These are phyloP conservation scores for Bhutanitis thaidina DNA, from an alignment of 2,888 invertebrate genomes.

Conservation along the genomic window DNA sequence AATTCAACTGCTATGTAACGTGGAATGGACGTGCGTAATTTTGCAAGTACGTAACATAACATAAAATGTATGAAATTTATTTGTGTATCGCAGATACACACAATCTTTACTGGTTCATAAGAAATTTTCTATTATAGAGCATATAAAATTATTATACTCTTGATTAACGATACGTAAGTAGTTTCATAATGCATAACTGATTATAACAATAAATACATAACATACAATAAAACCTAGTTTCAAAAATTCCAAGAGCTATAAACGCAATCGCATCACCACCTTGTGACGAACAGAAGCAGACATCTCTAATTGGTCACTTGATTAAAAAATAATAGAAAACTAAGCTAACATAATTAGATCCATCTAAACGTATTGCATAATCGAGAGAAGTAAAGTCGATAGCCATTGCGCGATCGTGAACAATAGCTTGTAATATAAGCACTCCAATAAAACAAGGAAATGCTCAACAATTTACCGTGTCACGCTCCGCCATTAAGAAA, in stretches of 20 bases:
- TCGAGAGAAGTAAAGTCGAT: background rate
- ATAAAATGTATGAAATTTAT: too few species aligned
- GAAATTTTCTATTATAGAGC: too few species aligned
- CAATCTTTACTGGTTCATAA: too few species aligned
- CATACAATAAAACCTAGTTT: too few species aligned
- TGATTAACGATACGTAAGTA: too few species aligned
- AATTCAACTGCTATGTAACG: constrained; percentile 45
- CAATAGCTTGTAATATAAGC: background rate
- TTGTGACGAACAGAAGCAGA: too few species aligned
- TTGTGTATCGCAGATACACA: too few species aligned
- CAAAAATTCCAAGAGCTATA: too few species aligned
- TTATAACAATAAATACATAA: too few species aligned
- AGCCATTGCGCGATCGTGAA: background rate
- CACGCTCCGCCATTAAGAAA: background rate
- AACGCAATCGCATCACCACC: too few species aligned
- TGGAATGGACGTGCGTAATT: constrained; percentile 29
- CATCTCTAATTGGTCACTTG: too few species aligned
- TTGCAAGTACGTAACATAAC: background rate
- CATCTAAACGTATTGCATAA: background rate
- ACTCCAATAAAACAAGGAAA: background rate
- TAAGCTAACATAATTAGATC: background rate
- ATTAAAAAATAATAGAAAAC: background rate
- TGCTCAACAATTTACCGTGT: background rate
- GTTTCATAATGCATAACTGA: background rate
- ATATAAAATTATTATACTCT: too few species aligned